Percentiles rank a stretch among this genome's conserved stretches.
Evolutionary conservation across 2,888 invertebrate species (phyloP).

Genomic region (Catocala sponsa): DNA sequence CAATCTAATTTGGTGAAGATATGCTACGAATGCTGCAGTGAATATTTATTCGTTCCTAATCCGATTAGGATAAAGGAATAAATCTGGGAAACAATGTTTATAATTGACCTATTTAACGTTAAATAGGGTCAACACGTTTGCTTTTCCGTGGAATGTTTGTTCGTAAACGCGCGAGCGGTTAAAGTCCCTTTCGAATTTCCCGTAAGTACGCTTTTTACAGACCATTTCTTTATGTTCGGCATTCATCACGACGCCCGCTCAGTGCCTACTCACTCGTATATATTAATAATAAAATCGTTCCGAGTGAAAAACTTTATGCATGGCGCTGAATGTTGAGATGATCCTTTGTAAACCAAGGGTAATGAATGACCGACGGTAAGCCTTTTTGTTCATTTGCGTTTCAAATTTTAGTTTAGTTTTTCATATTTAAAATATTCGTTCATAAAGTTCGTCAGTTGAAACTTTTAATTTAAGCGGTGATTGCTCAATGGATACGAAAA

Average conservation of each 20-base stretch:
- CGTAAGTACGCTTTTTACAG: slow-evolving; percentile 33
- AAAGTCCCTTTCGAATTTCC: slow-evolving; percentile 40
- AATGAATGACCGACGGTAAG: slow-evolving; percentile 3
- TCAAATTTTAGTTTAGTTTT: background rate
- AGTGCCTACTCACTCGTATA: slow-evolving; percentile 12
- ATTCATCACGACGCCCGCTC: slow-evolving; percentile 32
- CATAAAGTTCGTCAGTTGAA: background rate
- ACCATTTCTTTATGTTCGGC: slow-evolving; percentile 33
- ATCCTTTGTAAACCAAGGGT: slow-evolving; percentile 13
- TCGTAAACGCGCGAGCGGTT: slow-evolving; percentile 23
- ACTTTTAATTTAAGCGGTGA: too few species aligned
- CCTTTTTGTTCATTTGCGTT: background rate
- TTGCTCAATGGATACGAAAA: too few species aligned
- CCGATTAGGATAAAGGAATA: slow-evolving; percentile 20
- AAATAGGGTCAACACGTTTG: slow-evolving; percentile 46
- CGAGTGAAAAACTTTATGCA: slow-evolving; percentile 16
- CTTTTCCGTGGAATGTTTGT: slow-evolving; percentile 29
- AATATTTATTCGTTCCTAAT: slow-evolving; percentile 21
- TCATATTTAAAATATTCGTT: background rate
- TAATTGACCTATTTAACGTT: slow-evolving; percentile 55
- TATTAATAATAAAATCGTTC: slow-evolving; percentile 29
- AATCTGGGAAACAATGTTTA: slow-evolving; percentile 46
- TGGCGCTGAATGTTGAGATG: slow-evolving; percentile 5
- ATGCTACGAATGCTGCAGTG: slow-evolving; percentile 12
- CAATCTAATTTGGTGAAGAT: slow-evolving; percentile 18